These are phyloP conservation scores for Rhodinocichla rosea DNA, from an alignment of 2,113 vertebrate genomes.

Conservation along the genomic window DNA sequence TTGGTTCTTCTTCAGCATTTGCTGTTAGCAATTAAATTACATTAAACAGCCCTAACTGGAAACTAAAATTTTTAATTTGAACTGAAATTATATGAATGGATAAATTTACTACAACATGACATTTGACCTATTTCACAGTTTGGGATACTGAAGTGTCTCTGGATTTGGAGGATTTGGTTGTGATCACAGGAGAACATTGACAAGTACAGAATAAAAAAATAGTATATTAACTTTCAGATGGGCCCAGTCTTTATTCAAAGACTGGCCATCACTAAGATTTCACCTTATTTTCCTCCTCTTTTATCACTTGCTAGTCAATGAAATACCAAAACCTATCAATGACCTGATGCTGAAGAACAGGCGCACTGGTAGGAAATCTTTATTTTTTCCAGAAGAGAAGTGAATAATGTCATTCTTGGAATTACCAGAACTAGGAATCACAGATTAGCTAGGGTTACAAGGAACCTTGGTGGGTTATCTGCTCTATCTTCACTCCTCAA, in stretches of 20 bases:
- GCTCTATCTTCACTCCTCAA: neutral
- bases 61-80: neutral
- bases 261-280: neutral
- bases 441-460: neutral
- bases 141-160: neutral
- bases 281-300: neutral
- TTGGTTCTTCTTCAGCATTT: neutral
- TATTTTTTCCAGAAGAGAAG: slow-evolving; percentile 1
- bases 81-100: neutral
- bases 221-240: neutral
- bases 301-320: slow-evolving; percentile 11
- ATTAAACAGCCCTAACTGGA: neutral
- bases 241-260: neutral
- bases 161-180: neutral
- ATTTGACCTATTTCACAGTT: neutral
- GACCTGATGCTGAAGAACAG: neutral
- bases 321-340: neutral
- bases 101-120: neutral
- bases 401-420: neutral
- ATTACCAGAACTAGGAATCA: neutral
- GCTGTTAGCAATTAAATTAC: neutral
- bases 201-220: neutral
- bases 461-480: neutral
- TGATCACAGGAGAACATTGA: neutral
- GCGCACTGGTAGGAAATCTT: slow-evolving; percentile 4